Percentiles rank a stretch among this genome's conserved stretches.
These are phyloP conservation scores for Rhaphigaster nebulosa DNA, from an alignment of 2,888 invertebrate genomes.

Conservation along the genomic window DNA sequence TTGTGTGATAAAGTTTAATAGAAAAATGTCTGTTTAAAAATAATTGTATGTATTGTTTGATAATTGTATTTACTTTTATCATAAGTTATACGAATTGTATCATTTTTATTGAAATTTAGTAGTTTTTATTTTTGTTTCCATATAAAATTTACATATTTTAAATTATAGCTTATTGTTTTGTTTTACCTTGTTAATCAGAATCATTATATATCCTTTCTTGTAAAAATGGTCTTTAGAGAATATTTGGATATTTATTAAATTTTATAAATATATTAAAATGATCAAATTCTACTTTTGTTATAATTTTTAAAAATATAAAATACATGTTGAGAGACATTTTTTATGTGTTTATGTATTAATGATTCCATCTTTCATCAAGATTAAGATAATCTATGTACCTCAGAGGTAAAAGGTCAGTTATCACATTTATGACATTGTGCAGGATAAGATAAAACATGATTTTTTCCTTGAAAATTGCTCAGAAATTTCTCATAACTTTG, in stretches of 20 bases:
- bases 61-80: not conserved
- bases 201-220: not conserved
- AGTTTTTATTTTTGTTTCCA: not conserved
- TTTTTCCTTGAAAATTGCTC: no score
- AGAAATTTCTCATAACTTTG: no score
- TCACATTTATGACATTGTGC: no score
- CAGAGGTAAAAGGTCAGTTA: no score
- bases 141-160: not conserved
- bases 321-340: no score
- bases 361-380: no score
- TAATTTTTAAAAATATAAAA: no score
- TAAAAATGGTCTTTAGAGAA: not conserved
- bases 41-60: not conserved
- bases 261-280: not conserved
- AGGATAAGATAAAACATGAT: no score
- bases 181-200: not conserved
- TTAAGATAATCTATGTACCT: no score
- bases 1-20: slow-evolving; percentile 32
- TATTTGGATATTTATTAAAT: not conserved
- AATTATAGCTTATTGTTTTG: not conserved
- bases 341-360: no score
- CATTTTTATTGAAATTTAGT: not conserved
- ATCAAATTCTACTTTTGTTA: not conserved
- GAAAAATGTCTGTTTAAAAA: not conserved
- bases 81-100: not conserved